Evolutionary conservation across 1,140 invertebrate genomes (phyloP).

Genomic region (Olivierus martensii): DNA sequence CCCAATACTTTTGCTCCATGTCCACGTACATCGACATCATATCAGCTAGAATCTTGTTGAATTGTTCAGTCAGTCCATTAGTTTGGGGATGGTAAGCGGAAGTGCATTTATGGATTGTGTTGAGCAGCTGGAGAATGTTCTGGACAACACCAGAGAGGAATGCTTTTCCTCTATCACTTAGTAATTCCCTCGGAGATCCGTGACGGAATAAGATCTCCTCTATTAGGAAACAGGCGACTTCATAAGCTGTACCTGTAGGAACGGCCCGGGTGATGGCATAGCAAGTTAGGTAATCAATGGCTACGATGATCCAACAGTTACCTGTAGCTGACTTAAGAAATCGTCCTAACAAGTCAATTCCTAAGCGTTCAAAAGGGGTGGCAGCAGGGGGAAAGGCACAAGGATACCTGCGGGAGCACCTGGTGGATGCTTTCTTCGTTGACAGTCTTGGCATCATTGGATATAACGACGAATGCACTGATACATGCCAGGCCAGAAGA

Average conservation of each 20-base stretch:
- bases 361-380: background rate
- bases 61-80: conserved; percentile 19
- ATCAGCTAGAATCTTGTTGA: conserved; percentile 14
- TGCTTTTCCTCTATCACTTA: conserved; percentile 14
- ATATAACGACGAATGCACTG: no score
- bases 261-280: conserved; percentile 2
- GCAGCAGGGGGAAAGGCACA: background rate
- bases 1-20: conserved; percentile 30
- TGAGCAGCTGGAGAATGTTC: no score
- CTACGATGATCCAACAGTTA: conserved; percentile 1
- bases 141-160: no score
- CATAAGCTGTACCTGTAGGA: background rate
- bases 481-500: no score
- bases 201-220: conserved; percentile 17
- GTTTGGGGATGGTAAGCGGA: conserved; percentile 8
- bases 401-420: no score
- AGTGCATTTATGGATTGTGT: no score
- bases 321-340: background rate
- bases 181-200: conserved; percentile 12
- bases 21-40: conserved; percentile 22
- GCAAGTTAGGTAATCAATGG: background rate
- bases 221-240: conserved; percentile 20
- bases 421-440: no score
- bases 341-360: background rate
- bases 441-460: no score